These are phyloP conservation scores for Smutsia temminckii DNA, from an alignment of 2,797 vertebrate species.

Conservation along the genomic window DNA sequence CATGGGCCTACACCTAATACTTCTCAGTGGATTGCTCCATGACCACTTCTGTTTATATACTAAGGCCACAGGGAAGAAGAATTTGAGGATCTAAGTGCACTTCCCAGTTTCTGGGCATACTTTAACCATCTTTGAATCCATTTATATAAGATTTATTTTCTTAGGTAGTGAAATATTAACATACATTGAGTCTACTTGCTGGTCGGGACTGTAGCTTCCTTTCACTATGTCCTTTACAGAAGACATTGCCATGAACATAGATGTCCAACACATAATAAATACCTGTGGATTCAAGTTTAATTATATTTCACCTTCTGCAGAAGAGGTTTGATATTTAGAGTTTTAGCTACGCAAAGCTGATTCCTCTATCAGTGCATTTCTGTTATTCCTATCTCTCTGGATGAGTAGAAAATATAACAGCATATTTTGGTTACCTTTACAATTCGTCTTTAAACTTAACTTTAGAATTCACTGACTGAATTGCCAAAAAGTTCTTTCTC, in stretches of 20 bases:
- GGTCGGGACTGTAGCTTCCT: not conserved
- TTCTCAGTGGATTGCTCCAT: not conserved
- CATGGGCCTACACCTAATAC: not conserved
- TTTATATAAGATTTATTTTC: slow-evolving; percentile 40
- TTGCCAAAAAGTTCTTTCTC: slow-evolving; percentile 11
- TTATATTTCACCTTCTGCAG: not conserved
- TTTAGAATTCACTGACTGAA: slow-evolving; percentile 52
- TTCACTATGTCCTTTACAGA: not conserved
- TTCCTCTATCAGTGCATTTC: slow-evolving; percentile 22
- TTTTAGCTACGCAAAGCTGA: not conserved
- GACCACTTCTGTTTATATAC: not conserved
- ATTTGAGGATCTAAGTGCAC: not conserved
- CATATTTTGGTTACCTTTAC: not conserved
- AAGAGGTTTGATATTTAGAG: slow-evolving; percentile 24
- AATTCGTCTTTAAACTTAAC: slow-evolving; percentile 30
- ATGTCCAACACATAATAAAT: slow-evolving; percentile 54
- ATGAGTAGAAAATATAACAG: slow-evolving; percentile 26
- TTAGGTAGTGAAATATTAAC: not conserved
- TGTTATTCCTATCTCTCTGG: not conserved
- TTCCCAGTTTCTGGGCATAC: not conserved
- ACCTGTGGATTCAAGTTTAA: slow-evolving; percentile 39
- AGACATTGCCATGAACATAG: not conserved
- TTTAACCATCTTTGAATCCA: not conserved
- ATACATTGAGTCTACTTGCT: not conserved
- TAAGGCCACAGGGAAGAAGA: not conserved